Percentiles rank a stretch among this genome's conserved stretches.
Evolutionary conservation across 2,888 invertebrate species (phyloP).

Genomic region (Euplexia lucipara): DNA sequence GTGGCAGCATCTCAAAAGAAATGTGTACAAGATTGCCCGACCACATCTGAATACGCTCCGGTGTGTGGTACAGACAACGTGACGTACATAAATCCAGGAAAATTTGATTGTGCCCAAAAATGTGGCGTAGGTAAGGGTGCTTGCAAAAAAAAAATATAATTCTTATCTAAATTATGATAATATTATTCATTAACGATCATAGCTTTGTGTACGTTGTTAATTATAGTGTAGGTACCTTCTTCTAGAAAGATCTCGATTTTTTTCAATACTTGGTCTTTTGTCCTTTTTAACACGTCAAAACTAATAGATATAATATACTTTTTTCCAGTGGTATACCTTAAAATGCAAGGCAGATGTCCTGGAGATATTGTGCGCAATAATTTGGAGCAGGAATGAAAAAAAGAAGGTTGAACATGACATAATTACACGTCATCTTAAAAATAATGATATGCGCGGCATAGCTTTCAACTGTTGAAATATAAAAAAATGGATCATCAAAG

Average conservation of each 20-base stretch:
- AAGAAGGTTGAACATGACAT: not conserved
- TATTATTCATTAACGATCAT: not conserved
- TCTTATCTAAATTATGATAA: conserved; percentile 3
- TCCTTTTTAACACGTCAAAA: not conserved
- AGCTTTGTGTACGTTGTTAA: too few relatives aligned
- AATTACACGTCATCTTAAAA: conserved; percentile 10
- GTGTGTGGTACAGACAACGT: conserved; percentile 74
- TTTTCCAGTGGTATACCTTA: conserved; percentile 51
- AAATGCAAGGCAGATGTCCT: conserved; percentile 39
- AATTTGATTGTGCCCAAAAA: conserved; percentile 73
- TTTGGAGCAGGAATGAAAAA: conserved; percentile 2
- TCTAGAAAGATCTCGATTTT: not conserved
- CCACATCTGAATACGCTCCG: conserved; percentile 71
- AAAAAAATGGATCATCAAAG: conserved; percentile 36
- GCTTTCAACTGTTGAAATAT: conserved; percentile 6
- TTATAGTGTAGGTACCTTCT: not conserved
- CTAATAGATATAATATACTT: not conserved
- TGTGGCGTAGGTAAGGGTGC: conserved; percentile 72
- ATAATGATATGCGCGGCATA: conserved; percentile 13
- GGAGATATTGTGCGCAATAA: conserved; percentile 25
- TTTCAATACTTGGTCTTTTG: not conserved
- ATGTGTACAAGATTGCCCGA: conserved; percentile 68
- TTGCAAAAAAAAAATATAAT: not conserved
- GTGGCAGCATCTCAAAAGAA: conserved; percentile 26
- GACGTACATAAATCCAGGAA: conserved; percentile 76